A percentile compares a stretch with the other conserved stretches of the same genome.
phyloP scores from a whole-genome alignment of 2,797 vertebrate species.

The Sciurus carolinensis region DNA sequence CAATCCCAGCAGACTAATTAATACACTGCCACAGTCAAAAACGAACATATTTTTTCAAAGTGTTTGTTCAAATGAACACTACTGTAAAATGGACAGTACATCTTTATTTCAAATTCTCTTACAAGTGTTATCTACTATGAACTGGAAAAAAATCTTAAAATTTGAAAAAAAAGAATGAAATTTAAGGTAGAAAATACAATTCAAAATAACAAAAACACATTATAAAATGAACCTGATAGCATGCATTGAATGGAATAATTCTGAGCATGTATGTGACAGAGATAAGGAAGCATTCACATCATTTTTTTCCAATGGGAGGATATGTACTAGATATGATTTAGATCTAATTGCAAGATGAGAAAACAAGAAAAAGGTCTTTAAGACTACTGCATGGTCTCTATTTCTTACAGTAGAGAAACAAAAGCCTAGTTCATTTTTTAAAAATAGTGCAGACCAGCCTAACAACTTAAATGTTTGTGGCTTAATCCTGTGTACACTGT shows the following conservation, averaged over 20 bases:
- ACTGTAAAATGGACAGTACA: background rate
- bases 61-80: conserved; percentile 21
- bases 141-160: conserved; percentile 52
- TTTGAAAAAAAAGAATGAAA: background rate
- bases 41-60: background rate
- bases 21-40: background rate
- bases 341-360: conserved; percentile 11
- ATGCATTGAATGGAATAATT: background rate
- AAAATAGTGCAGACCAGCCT: background rate
- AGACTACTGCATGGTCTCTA: background rate
- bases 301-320: background rate
- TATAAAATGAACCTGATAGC: background rate
- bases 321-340: background rate
- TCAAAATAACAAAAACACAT: conserved; percentile 24
- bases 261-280: background rate
- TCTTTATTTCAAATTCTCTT: conserved; percentile 56
- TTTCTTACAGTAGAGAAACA: background rate
- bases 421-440: background rate
- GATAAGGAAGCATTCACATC: background rate
- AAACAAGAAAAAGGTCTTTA: background rate
- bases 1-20: background rate
- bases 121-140: conserved; percentile 14
- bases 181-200: conserved; percentile 47
- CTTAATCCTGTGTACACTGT: conserved; percentile 24
- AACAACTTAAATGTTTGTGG: background rate